phyloP scores from a whole-genome alignment of 2,888 invertebrate genomes.

The Eueremaeus valkanovi region DNA sequence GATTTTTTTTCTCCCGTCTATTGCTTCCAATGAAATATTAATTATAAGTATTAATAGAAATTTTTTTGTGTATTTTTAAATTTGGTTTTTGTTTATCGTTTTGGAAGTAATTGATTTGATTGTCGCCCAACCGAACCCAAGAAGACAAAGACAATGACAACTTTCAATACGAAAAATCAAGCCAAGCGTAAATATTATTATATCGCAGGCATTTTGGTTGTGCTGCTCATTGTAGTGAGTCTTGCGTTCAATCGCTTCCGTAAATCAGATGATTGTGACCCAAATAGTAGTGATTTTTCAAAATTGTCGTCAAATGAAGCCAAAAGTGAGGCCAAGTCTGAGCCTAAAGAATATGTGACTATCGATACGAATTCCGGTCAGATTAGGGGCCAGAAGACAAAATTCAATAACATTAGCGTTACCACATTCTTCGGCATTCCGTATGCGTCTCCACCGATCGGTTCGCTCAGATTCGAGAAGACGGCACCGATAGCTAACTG shows the following conservation, averaged over 20 bases:
- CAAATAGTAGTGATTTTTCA: not conserved
- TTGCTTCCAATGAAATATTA: not conserved
- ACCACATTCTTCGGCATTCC: constrained; percentile 19
- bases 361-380: not conserved
- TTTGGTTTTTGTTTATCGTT: too few species aligned
- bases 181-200: constrained; percentile 31
- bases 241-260: constrained; percentile 17
- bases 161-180: constrained; percentile 31
- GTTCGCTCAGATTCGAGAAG: constrained; percentile 5
- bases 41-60: not conserved
- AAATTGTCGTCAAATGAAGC: not conserved
- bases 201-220: constrained; percentile 27
- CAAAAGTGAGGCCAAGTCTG: not conserved
- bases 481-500: not conserved
- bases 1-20: too few species aligned
- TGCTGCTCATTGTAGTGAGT: constrained; percentile 16
- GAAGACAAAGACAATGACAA: not conserved
- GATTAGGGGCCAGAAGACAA: not conserved
- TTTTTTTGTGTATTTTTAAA: not conserved
- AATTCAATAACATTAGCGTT: constrained; percentile 20
- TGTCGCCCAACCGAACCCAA: not conserved
- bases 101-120: too few species aligned
- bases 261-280: constrained; percentile 22
- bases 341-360: constrained; percentile 6
- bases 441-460: not conserved